phyloP scores from a whole-genome alignment of 2,113 vertebrate species.

The Engystomops pustulosus region DNA sequence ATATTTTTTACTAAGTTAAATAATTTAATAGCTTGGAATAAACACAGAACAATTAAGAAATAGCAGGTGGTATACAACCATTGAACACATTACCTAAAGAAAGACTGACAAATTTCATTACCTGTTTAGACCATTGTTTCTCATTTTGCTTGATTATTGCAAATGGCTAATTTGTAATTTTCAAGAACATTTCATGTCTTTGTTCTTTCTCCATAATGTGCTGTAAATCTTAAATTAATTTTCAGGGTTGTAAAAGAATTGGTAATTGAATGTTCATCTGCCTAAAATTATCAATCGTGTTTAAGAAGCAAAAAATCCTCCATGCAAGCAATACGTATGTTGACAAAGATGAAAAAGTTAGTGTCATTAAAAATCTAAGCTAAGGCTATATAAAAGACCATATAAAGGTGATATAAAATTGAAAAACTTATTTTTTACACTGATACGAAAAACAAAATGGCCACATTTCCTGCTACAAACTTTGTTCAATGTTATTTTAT shows the following conservation, averaged over 20 bases:
- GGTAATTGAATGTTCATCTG: constrained; percentile 17
- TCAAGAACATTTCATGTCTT: constrained; percentile 32
- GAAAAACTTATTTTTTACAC: too few species aligned
- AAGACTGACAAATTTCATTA: constrained; percentile 41
- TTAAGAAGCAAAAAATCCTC: not conserved
- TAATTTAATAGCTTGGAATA: constrained; percentile 37
- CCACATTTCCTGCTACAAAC: too few species aligned
- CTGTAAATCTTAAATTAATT: constrained; percentile 30
- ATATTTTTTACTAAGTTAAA: constrained; percentile 43
- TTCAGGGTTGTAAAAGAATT: constrained; percentile 2
- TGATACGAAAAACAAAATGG: too few species aligned
- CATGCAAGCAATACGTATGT: not conserved
- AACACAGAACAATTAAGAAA: constrained; percentile 39
- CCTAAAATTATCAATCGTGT: not conserved
- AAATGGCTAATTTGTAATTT: not conserved
- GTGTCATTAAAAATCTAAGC: not conserved
- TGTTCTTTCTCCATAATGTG: constrained; percentile 13
- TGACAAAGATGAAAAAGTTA: not conserved
- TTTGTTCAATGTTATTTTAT: too few species aligned
- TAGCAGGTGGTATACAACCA: constrained; percentile 37
- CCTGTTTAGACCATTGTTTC: constrained; percentile 21
- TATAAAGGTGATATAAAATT: too few species aligned
- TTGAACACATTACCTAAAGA: constrained; percentile 36
- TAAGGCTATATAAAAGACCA: too few species aligned
- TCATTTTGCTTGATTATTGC: constrained; percentile 22